phyloP scores from a whole-genome alignment of 2,888 invertebrate genomes.

The Stomorhina lunata region DNA sequence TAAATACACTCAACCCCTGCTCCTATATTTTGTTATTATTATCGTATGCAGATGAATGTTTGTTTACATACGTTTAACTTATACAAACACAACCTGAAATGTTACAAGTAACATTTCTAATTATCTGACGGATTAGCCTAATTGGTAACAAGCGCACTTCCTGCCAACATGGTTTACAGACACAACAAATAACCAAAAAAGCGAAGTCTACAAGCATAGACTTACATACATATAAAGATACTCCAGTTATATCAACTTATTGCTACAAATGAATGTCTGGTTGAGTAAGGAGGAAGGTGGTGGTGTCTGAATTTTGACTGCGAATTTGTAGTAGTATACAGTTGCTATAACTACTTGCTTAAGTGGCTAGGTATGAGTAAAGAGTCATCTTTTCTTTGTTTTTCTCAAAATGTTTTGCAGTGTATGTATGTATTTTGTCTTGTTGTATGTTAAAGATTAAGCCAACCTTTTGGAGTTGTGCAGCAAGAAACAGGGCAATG shows the following conservation, averaged over 20 bases:
- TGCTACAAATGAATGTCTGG: too few relatives aligned
- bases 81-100: not conserved
- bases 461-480: not conserved
- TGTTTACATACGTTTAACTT: not conserved
- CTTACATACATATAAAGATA: slow-evolving; percentile 24
- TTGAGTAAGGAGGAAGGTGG: too few relatives aligned
- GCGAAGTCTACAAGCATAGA: not conserved
- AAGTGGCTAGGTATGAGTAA: too few relatives aligned
- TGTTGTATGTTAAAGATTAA: too few relatives aligned
- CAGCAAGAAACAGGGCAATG: too few relatives aligned
- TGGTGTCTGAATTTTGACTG: too few relatives aligned
- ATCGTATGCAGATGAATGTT: not conserved
- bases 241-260: too few relatives aligned
- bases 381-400: too few relatives aligned
- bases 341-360: too few relatives aligned
- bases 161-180: slow-evolving; percentile 46
- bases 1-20: not conserved
- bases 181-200: slow-evolving; percentile 60
- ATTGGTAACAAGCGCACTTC: slow-evolving; percentile 78
- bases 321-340: too few relatives aligned
- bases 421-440: slow-evolving; percentile 20
- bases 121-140: slow-evolving; percentile 79
- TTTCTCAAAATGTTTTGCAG: too few relatives aligned
- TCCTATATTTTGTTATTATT: not conserved
- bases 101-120: slow-evolving; percentile 75